Evolutionary conservation across 2,797 vertebrate genomes (phyloP).

Genomic region (Dendrocincla tyrannina): DNA sequence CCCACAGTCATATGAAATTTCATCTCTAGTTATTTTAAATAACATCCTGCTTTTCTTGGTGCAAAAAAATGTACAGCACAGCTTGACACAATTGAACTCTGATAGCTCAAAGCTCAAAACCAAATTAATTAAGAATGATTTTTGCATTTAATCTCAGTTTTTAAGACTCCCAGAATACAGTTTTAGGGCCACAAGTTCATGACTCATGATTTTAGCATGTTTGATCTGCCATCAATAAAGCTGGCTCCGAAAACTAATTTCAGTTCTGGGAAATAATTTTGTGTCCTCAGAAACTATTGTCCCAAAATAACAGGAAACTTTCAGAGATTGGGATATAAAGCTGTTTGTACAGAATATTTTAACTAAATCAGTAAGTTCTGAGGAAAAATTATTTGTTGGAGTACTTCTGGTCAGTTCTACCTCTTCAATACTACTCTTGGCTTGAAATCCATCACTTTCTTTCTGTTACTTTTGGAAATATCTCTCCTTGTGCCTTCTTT

Average conservation of each 20-base stretch:
- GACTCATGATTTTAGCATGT: background rate
- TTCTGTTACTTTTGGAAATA: background rate
- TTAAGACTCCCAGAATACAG: background rate
- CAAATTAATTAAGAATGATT: background rate
- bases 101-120: background rate
- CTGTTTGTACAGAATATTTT: background rate
- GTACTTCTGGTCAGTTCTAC: background rate
- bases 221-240: background rate
- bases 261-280: background rate
- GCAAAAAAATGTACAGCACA: background rate
- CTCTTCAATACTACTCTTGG: background rate
- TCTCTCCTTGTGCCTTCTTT: background rate
- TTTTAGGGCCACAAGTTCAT: background rate
- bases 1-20: background rate
- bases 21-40: slow-evolving; percentile 13
- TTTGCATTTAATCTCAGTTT: background rate
- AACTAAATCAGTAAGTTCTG: background rate
- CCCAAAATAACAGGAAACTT: background rate
- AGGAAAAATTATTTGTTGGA: background rate
- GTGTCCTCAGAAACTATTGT: background rate
- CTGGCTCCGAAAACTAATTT: background rate
- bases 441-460: background rate
- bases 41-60: background rate
- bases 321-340: background rate
- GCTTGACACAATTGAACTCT: background rate